Conservation (phyloP, 2,797 vertebrate genomes). For the Myiotriccus ornatus region DNA sequence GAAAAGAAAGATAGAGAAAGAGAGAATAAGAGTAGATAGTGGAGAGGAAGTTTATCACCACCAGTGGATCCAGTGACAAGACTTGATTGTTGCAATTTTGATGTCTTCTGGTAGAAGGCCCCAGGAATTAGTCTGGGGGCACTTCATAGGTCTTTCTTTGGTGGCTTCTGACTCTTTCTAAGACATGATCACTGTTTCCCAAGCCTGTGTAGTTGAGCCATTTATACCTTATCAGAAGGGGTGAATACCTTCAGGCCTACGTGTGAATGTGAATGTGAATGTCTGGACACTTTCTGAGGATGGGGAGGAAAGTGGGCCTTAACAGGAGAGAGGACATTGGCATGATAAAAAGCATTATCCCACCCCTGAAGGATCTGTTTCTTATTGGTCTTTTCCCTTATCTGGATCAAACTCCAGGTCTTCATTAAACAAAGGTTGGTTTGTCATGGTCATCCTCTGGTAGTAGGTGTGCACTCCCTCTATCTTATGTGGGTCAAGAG, state of each 20-base stretch:
- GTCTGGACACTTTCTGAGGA: not conserved
- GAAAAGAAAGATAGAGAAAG: not conserved
- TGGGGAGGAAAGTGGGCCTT: not conserved
- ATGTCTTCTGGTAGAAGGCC: not conserved
- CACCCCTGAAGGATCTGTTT: not conserved
- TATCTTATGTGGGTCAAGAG: not conserved
- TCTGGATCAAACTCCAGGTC: not conserved
- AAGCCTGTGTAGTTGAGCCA: not conserved
- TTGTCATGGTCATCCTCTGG: rapidly evolving
- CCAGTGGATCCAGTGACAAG: too few relatives aligned
- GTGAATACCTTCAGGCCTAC: not conserved
- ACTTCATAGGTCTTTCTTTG: not conserved
- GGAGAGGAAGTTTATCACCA: not conserved
- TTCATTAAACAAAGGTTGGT: not conserved
- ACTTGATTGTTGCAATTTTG: too few relatives aligned
- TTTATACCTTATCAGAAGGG: not conserved
- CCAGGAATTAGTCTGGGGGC: not conserved
- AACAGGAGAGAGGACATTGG: not conserved
- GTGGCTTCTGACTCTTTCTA: not conserved
- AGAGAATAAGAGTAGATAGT: not conserved
- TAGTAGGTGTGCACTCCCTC: rapidly evolving
- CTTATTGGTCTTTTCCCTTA: not conserved
- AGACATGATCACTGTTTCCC: not conserved
- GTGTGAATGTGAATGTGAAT: not conserved
- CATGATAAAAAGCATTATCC: not conserved